Evolutionary conservation across 2,113 vertebrate genomes (phyloP), one percentile per base, ranked within the genome.

Genomic region (Scolopax mira): DNA sequence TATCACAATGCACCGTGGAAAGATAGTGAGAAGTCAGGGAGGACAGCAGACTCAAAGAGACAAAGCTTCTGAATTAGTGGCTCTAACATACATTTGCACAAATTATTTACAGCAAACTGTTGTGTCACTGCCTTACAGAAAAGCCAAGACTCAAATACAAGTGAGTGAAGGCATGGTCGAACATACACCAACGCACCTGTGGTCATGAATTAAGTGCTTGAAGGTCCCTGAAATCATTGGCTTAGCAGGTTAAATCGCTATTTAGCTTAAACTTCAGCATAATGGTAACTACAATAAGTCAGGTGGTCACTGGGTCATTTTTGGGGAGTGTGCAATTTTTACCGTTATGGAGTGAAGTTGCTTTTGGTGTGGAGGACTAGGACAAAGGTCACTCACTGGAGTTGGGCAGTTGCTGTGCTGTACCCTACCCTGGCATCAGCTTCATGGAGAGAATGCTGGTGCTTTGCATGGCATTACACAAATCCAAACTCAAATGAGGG

Each of bases 391-490:
- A 27, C 23, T 4, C 18, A 46, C 54, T 18, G 54, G 42, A 72
- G 22, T 0, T 46, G 37, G 12, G 18, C 21, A 64, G 19, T 0
- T 0, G 7, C 10, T 55, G 7, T 65, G 14, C 39, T 69, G 9
- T 35, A 28, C 25, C 31, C 8, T 1, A 2, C 3, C 7, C 21
- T 48, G 2, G 27, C 21, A 44, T 28, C 25, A 78, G 18, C 42
- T 67, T 88, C 31, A 35, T 7, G 33, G 27, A 5, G 14, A 75
- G 19, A n/a, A 18, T 24, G 42, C 3, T 1, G 3, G 35, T 81
- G 35, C 16, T 61, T 62, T 52, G 14, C 6, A 4, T 49, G 14
- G 15, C 21, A 23, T 93, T 72, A 66, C 54, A 37, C 7, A 30
- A 51, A 62, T 27, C 10, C 27, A 81, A 1, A 62, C 33, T 55